A percentile compares a stretch with the other conserved stretches of the same genome.
phyloP scores from a whole-genome alignment of 1,140 invertebrate species.

The Brachionus asplanchnoidis region DNA sequence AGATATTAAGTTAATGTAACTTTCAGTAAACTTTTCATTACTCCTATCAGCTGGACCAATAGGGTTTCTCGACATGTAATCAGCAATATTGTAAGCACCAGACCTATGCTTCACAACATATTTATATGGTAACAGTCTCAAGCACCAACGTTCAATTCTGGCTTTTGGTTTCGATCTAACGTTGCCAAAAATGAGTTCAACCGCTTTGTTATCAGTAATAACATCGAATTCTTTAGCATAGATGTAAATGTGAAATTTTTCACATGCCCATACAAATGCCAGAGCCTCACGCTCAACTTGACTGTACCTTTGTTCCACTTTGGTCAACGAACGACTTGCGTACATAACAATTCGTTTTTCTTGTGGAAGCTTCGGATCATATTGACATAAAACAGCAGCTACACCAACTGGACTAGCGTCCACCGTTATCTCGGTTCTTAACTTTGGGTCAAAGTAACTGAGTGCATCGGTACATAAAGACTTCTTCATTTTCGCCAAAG shows the following conservation, averaged over 20 bases:
- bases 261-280: neutral
- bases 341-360: constrained; percentile 34
- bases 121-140: neutral
- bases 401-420: constrained; percentile 52
- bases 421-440: neutral
- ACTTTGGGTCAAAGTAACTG: neutral
- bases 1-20: neutral
- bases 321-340: constrained; percentile 47
- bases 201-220: neutral
- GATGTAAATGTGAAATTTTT: constrained; percentile 2
- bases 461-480: neutral
- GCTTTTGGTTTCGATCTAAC: neutral
- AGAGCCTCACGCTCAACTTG: constrained; percentile 48
- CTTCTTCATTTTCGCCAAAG: neutral
- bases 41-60: neutral
- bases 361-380: constrained; percentile 42
- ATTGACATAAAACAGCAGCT: constrained; percentile 57
- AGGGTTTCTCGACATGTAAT: neutral
- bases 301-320: constrained; percentile 47
- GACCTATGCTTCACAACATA: neutral
- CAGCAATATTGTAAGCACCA: neutral
- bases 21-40: neutral
- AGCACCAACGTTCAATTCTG: neutral
- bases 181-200: neutral
- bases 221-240: constrained; percentile 6